A percentile compares a stretch with the other conserved stretches of the same genome.
These are phyloP conservation scores for Cordilura impudica DNA, from an alignment of 2,888 invertebrate species.

Conservation along the genomic window DNA sequence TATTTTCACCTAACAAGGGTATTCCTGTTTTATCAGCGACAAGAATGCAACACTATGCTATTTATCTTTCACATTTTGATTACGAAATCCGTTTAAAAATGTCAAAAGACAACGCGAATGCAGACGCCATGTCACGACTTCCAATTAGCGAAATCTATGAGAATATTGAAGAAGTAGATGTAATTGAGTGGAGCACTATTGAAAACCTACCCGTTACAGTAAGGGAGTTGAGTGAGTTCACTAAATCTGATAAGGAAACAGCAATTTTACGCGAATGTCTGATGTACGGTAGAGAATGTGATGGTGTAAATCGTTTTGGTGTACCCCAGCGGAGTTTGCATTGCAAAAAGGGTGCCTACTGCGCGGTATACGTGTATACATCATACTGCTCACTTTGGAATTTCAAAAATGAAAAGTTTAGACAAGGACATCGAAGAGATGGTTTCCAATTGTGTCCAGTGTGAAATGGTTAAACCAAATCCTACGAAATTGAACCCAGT, in stretches of 20 bases:
- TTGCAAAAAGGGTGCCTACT: slow-evolving; percentile 61
- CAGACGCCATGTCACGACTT: slow-evolving; percentile 32
- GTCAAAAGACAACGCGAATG: slow-evolving; percentile 45
- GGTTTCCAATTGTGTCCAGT: too few relatives aligned
- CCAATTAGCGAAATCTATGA: background rate
- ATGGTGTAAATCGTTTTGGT: slow-evolving; percentile 34
- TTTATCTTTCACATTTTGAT: slow-evolving; percentile 42
- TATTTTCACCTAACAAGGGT: slow-evolving; percentile 49
- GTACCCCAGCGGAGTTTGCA: slow-evolving; percentile 46
- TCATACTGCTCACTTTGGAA: slow-evolving; percentile 61
- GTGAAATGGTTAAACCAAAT: too few relatives aligned
- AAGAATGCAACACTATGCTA: slow-evolving; percentile 51
- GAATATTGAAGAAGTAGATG: slow-evolving; percentile 36
- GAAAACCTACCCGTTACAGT: slow-evolving; percentile 54
- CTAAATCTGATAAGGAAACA: slow-evolving; percentile 27
- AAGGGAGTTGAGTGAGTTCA: slow-evolving; percentile 21
- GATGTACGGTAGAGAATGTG: slow-evolving; percentile 38
- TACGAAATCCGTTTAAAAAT: slow-evolving; percentile 28
- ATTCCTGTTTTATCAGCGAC: slow-evolving; percentile 39
- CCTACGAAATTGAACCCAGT: slow-evolving; percentile 25
- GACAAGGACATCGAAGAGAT: slow-evolving; percentile 57
- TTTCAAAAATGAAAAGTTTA: slow-evolving; percentile 57
- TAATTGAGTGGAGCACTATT: slow-evolving; percentile 38
- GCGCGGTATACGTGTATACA: slow-evolving; percentile 56
- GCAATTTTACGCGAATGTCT: slow-evolving; percentile 28